Conservation (phyloP, 2,888 invertebrate genomes). For the Malthinus seriepunctatus region DNA sequence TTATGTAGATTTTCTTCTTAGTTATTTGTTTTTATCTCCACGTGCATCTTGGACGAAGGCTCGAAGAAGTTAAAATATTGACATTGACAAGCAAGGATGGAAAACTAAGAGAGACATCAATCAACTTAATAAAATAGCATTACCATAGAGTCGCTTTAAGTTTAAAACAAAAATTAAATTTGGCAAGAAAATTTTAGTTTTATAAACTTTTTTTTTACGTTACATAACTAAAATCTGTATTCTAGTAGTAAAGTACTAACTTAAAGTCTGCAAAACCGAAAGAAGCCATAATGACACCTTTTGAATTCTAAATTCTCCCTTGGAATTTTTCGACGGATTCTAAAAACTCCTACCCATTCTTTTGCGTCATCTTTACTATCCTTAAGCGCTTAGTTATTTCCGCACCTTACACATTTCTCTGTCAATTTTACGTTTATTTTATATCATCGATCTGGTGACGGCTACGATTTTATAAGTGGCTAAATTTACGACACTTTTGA, state of each 20-base stretch:
- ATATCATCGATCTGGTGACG: conserved; percentile 12
- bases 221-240: conserved; percentile 25
- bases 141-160: too few species aligned
- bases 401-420: conserved; percentile 16
- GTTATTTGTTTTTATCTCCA: too few species aligned
- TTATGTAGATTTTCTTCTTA: too few species aligned
- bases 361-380: conserved; percentile 22
- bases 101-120: too few species aligned
- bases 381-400: conserved; percentile 24
- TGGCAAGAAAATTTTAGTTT: too few species aligned
- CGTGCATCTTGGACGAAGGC: too few species aligned
- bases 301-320: conserved; percentile 37
- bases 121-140: too few species aligned
- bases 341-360: conserved; percentile 9
- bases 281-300: conserved; percentile 37
- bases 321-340: conserved; percentile 30
- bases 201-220: not conserved
- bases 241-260: conserved; percentile 25
- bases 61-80: too few species aligned
- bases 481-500: conserved; percentile 1
- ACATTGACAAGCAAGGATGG: too few species aligned
- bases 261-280: conserved; percentile 32
- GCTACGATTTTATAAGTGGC: conserved; percentile 7
- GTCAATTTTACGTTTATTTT: conserved; percentile 22
- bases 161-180: too few species aligned